Conservation (phyloP, 64 coral and sea anemone species). For the Montipora foliosa region DNA sequence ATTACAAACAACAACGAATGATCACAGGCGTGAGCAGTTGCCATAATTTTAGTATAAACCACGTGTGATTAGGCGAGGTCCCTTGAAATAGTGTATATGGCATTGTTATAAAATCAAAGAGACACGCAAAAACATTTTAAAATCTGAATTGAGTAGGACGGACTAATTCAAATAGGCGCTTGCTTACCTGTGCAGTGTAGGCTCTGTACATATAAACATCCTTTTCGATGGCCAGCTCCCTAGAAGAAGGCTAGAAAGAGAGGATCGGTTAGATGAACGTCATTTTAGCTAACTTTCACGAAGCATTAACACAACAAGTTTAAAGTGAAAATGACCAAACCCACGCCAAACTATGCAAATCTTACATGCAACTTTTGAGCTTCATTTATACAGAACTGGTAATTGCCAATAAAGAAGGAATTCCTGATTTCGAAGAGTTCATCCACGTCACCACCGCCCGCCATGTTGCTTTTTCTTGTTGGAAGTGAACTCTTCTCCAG, state of each 20-base stretch:
- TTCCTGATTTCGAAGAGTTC: slow-evolving; percentile 98
- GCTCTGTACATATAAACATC: slow-evolving; percentile 99
- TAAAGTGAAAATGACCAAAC: not conserved
- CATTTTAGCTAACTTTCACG: too few relatives aligned
- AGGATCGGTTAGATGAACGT: too few relatives aligned
- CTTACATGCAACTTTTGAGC: slow-evolving; percentile 91
- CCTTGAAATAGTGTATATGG: too few relatives aligned
- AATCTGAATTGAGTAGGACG: too few relatives aligned
- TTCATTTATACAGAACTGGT: slow-evolving; percentile 96
- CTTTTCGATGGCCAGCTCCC: slow-evolving; percentile 87
- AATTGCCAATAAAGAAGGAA: slow-evolving; percentile 95
- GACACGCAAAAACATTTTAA: too few relatives aligned
- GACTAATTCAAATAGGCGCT: not conserved
- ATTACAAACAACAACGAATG: too few relatives aligned
- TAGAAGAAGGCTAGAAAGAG: slow-evolving; percentile 45
- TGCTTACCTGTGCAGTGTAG: slow-evolving; percentile 93
- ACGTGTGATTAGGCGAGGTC: too few relatives aligned
- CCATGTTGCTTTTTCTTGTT: slow-evolving; percentile 82
- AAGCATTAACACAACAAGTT: too few relatives aligned
- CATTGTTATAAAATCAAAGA: too few relatives aligned
- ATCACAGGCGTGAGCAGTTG: too few relatives aligned
- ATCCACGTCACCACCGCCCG: slow-evolving; percentile 98
- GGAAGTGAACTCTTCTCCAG: not conserved
- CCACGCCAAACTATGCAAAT: not conserved
- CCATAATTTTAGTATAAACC: too few relatives aligned